A percentile compares a stretch with the other conserved stretches of the same genome.
phyloP scores from a whole-genome alignment of 2,888 invertebrate genomes.

The Melanargia galathea region DNA sequence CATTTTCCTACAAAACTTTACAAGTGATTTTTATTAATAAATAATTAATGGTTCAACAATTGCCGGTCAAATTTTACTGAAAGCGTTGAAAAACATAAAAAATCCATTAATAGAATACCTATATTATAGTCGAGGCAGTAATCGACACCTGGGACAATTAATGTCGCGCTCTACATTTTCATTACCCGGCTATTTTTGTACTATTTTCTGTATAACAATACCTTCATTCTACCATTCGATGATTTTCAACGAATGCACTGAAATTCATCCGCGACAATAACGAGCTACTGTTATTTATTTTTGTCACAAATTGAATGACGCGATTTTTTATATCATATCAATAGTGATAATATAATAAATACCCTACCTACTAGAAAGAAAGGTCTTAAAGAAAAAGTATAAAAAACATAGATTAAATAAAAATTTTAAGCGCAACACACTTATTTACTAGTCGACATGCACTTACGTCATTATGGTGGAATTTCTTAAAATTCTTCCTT shows the following conservation, averaged over 20 bases:
- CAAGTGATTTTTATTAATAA: neutral
- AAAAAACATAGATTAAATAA: no score
- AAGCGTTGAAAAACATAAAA: slow-evolving; percentile 48
- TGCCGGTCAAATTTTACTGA: neutral
- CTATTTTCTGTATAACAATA: slow-evolving; percentile 38
- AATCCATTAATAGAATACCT: slow-evolving; percentile 53
- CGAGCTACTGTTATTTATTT: neutral
- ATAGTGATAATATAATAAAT: neutral
- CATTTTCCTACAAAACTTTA: neutral
- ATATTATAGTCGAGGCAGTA: slow-evolving; percentile 49
- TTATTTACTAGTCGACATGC: no score
- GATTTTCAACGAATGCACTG: slow-evolving; percentile 29
- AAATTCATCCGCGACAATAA: slow-evolving; percentile 22
- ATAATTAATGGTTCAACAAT: slow-evolving; percentile 3
- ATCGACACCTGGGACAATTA: slow-evolving; percentile 74
- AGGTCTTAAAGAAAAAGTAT: slow-evolving; percentile 50
- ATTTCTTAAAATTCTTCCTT: no score
- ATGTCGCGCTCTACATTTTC: slow-evolving; percentile 55
- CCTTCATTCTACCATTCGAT: slow-evolving; percentile 34
- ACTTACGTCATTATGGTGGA: no score
- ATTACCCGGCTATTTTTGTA: slow-evolving; percentile 48
- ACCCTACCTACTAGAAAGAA: neutral
- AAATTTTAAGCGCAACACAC: no score
- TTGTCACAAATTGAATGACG: neutral
- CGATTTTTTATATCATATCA: no score